Base-by-base conservation (phyloP, 2,797 vertebrate genomes). In the Hapalemur alaotrensis region DNA sequence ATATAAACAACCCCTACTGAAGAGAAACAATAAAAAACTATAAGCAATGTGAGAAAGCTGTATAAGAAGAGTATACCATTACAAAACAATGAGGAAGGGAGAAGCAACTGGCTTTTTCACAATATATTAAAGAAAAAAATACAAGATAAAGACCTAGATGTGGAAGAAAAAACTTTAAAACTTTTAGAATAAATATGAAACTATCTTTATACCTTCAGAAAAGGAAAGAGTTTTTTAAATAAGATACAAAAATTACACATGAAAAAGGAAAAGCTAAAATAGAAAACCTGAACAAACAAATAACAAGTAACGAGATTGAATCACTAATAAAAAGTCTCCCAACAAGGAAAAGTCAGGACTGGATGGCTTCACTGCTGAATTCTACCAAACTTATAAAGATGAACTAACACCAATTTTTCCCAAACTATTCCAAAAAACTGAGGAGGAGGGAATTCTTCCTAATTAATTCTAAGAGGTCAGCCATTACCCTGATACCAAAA, bases 101-200 rank as follows among this genome's bases (percentile, higher is more conserved):
- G 52, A n/a, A 35, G 46, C 28, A 80, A 59, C 7, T 7, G 57
- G 35, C 23, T 50, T 46, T 70, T 75, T 52, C 50, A 70, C 50
- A 67, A 43, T 28, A 75, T 1, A 20, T 7, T 28, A 22, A n/a
- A 72, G 82, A 50, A 57, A 59, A 95, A 87, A 89, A 43, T 10
- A 65, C 4, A 28, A 83, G 30, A 28, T 17, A 50, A 85, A 97
- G 50, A 57, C 32, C 7, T 43, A 38, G 25, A 57, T 5, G 18
- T 57, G 8, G 67, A 96, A 95, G 35, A 10, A 46, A 76, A 72
- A 84, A 80, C n/a, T 57, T 85, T 35, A 70, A 84, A 89, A 73
- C n/a, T n/a, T 89, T 41, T 28, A 43, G 35, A 95, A 93, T 35
- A 93, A 88, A 67, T 20, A 73, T 38, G n/a, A 92, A 85, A 76